Percentiles rank a stretch among this genome's conserved stretches.
Evolutionary conservation across 2,113 vertebrate genomes (phyloP).

Genomic region (Pseudopodoces humilis): DNA sequence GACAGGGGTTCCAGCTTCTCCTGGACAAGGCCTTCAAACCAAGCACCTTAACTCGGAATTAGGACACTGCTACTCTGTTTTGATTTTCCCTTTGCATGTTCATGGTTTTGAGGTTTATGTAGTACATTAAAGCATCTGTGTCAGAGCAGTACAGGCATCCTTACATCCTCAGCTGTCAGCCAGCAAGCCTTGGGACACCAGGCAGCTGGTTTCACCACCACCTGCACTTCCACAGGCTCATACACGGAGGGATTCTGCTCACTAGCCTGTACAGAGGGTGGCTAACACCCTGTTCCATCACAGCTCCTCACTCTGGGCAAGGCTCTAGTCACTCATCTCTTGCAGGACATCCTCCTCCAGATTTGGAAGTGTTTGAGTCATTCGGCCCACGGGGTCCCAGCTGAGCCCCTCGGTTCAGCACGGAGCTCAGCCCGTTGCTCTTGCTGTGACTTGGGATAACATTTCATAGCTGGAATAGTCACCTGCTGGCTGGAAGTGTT

Average conservation of each 20-base stretch:
- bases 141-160: not conserved
- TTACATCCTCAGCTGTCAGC: not conserved
- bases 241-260: not conserved
- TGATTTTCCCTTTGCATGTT: not conserved
- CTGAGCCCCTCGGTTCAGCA: not conserved
- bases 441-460: not conserved
- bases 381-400: not conserved
- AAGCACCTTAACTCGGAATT: not conserved
- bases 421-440: fast-evolving
- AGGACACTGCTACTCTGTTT: not conserved
- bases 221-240: not conserved
- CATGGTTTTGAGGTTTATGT: not conserved
- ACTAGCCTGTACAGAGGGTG: not conserved
- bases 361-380: not conserved
- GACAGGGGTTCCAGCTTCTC: not conserved
- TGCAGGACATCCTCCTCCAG: not conserved
- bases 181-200: not conserved
- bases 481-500: not conserved
- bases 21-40: not conserved
- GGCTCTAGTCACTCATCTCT: not conserved
- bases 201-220: not conserved
- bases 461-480: not conserved
- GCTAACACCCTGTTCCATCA: not conserved
- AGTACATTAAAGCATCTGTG: not conserved
- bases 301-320: not conserved